Percentiles rank a stretch among this genome's conserved stretches.
phyloP scores from a whole-genome alignment of 2,888 invertebrate genomes.

The Trichopoda pennipes region DNA sequence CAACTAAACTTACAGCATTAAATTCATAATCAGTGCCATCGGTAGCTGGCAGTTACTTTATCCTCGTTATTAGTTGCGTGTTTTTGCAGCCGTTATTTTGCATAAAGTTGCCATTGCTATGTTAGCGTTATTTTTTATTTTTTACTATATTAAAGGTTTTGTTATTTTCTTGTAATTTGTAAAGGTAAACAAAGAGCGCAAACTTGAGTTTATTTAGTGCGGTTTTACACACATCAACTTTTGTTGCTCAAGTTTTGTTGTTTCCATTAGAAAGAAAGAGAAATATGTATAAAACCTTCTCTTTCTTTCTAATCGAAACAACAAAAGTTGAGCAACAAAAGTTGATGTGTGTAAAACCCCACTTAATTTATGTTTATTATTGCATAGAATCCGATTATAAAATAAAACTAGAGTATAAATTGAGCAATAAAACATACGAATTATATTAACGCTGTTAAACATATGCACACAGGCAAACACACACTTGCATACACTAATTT shows the following conservation, averaged over 20 bases:
- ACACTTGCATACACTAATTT: conserved; percentile 49
- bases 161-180: conserved; percentile 29
- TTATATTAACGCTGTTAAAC: neutral
- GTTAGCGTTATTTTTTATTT: conserved; percentile 8
- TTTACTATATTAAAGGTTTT: conserved; percentile 39
- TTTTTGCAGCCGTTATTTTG: neutral
- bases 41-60: conserved; percentile 5
- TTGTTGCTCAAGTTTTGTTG: no score
- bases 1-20: conserved; percentile 8
- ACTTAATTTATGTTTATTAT: conserved; percentile 66
- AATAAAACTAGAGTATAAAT: conserved; percentile 34
- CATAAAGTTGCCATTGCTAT: neutral
- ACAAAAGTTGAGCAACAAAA: no score
- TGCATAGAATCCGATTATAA: conserved; percentile 64
- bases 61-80: neutral
- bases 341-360: no score
- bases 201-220: conserved; percentile 42
- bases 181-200: conserved; percentile 41
- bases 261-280: no score
- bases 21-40: conserved; percentile 9
- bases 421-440: conserved; percentile 16
- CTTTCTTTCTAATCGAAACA: no score
- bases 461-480: neutral
- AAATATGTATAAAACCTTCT: no score
- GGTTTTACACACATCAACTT: no score